Evolutionary conservation across 2,113 vertebrate species (phyloP), one percentile per base, ranked within the genome.

Genomic region (Cyphomyrus plagiostoma): DNA sequence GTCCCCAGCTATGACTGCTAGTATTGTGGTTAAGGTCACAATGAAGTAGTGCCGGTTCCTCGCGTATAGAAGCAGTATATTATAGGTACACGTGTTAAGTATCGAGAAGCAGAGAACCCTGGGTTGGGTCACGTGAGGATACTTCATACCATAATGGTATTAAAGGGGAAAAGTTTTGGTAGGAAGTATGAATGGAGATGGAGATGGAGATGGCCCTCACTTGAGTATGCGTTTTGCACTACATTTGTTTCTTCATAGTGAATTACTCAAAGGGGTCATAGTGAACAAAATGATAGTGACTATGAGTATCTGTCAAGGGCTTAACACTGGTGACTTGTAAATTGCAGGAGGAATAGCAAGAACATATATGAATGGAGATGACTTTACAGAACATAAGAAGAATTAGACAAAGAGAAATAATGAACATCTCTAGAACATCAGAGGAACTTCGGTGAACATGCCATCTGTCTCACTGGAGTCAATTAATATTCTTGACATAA

Each of bases 401-500:
- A 50, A 66, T 89, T 90, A 87, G 39, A 35, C 88, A 58, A 11
- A 46, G 11, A 62, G 58, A 82, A 62, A 58, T 56, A 19, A 62
- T 70, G 30, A 66, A 80, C 26, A 53, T 49, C 80, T 62, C 62
- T 56, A 77, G 35, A 80, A 46, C 89, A 70, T 50, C 45, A 8
- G 10, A 56, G 48, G 39, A 13, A 39, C 50, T 77, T 91, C 52
- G 62, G 35, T 89, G 77, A 88, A 42, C 58, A 70, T 35, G 39
- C 30, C 11, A 15, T 30, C 46, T 89, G 58, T 42, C 46, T 89
- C 70, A 15, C 15, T 52, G 42, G 53, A 35, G 52, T 89, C 74
- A 45, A 87, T 88, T 88, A 88, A 66, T 45, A 87, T 82, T 74
- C 35, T 89, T 86, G 77, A 90, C 74, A 26, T 19, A 89, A 56